Evolutionary conservation across 2,888 invertebrate genomes (phyloP).

Genomic region (Leptothorax acervorum): DNA sequence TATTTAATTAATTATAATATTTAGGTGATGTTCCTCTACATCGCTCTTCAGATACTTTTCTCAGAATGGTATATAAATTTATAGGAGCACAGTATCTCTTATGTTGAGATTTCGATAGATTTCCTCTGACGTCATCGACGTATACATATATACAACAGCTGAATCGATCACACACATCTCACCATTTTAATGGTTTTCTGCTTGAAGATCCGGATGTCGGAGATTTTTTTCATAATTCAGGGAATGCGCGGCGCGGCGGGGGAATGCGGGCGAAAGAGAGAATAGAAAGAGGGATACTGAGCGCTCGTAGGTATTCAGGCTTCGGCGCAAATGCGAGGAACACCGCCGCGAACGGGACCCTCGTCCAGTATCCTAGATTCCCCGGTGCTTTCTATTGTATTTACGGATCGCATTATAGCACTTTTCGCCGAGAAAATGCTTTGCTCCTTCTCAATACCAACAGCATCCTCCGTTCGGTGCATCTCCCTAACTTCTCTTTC

Average conservation of each 20-base stretch:
- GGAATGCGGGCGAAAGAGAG: neutral
- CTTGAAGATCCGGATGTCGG: conserved; percentile 60
- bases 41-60: neutral
- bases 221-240: conserved; percentile 59
- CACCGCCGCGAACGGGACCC: conserved; percentile 52
- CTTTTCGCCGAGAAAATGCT: conserved; percentile 73
- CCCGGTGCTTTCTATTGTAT: conserved; percentile 82
- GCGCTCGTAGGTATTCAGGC: conserved; percentile 75
- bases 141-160: neutral
- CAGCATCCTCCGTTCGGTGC: neutral
- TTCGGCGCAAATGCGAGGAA: conserved; percentile 62
- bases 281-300: conserved; percentile 3
- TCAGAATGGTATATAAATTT: neutral
- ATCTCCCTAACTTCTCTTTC: neutral
- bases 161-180: neutral
- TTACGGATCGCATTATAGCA: conserved; percentile 78
- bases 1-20: neutral
- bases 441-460: conserved; percentile 22
- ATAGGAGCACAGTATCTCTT: neutral
- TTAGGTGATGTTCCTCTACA: neutral
- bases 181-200: conserved; percentile 7
- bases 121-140: neutral
- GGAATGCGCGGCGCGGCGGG: neutral
- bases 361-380: conserved; percentile 79
- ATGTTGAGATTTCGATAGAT: neutral